These are phyloP conservation scores for Diglossa cyanea DNA, from an alignment of 2,797 vertebrate genomes.

Conservation along the genomic window DNA sequence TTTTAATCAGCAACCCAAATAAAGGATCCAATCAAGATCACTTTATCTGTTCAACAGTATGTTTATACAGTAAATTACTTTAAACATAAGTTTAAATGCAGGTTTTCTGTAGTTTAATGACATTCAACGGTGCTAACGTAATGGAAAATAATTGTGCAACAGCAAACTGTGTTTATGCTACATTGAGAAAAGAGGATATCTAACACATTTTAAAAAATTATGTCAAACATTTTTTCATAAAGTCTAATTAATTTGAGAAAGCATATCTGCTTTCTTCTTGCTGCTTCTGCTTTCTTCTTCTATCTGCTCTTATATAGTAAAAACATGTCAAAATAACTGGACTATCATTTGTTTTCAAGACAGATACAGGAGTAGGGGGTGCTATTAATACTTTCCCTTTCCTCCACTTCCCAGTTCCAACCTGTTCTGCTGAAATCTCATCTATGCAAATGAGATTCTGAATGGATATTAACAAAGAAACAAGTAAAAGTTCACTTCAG, in stretches of 20 bases:
- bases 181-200: neutral
- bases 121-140: neutral
- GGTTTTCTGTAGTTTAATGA: neutral
- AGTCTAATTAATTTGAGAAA: neutral
- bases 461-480: neutral
- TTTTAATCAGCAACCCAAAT: conserved; percentile 18
- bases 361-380: neutral
- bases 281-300: neutral
- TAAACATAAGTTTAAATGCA: neutral
- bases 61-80: neutral
- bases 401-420: neutral
- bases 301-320: neutral
- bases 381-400: neutral
- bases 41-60: neutral
- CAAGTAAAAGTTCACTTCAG: neutral
- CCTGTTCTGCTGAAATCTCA: neutral
- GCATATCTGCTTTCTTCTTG: neutral
- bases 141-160: neutral
- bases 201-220: neutral
- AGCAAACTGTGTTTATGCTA: neutral
- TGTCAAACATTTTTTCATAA: neutral
- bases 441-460: neutral
- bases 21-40: neutral
- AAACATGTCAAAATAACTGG: neutral
- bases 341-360: neutral